Conservation (phyloP, 2,113 vertebrate genomes). For the Lepisosteus osseus region DNA sequence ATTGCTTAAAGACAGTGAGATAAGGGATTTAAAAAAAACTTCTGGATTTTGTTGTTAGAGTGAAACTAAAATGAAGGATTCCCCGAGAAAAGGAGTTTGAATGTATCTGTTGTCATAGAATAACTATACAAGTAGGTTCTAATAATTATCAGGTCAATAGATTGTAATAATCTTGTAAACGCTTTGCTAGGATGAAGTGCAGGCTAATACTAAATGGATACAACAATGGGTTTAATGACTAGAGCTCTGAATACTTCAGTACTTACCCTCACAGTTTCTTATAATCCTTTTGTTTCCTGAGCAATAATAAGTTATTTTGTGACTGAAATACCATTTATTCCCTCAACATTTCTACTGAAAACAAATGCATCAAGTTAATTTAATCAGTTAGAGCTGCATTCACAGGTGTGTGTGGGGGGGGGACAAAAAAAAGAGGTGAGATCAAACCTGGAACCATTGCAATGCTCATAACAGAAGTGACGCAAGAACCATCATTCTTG, state of each 20-base stretch:
- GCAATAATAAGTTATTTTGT: too few relatives aligned
- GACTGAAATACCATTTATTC: too few relatives aligned
- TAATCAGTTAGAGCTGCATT: background rate
- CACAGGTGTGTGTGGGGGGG: background rate
- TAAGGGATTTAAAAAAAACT: constrained; percentile 39
- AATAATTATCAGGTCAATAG: background rate
- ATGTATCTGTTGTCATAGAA: constrained; percentile 7
- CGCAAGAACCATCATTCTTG: constrained; percentile 17
- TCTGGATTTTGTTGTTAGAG: constrained; percentile 44
- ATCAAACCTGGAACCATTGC: constrained; percentile 1
- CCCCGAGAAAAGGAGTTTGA: constrained; percentile 27
- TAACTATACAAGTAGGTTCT: background rate
- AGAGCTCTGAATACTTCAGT: too few relatives aligned
- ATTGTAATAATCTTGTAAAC: background rate
- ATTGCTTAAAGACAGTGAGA: constrained; percentile 56
- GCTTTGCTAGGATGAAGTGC: background rate
- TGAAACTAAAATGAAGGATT: constrained; percentile 27
- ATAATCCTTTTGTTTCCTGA: too few relatives aligned
- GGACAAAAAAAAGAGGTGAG: background rate
- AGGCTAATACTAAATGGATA: too few relatives aligned
- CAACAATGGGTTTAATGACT: too few relatives aligned
- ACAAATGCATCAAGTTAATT: background rate
- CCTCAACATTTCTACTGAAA: too few relatives aligned
- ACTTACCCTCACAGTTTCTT: too few relatives aligned
- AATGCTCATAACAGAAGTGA: constrained; percentile 13